Percentiles rank a stretch among this genome's conserved stretches.
Evolutionary conservation across 2,113 vertebrate species (phyloP).

Genomic region (Pluvialis apricaria): DNA sequence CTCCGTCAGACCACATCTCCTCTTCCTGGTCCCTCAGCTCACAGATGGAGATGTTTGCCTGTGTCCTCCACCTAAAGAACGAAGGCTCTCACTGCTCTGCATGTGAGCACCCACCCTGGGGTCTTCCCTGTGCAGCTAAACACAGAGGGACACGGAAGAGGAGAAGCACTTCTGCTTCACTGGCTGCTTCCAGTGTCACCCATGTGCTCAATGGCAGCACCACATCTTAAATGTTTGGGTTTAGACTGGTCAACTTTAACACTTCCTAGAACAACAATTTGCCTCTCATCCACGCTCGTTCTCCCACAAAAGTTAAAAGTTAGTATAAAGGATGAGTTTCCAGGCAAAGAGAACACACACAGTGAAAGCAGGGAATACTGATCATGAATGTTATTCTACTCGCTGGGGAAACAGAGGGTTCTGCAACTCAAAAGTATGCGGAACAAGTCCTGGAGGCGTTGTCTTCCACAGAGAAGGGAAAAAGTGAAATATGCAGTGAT

Average conservation of each 20-base stretch:
- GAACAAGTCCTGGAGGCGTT: neutral
- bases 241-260: neutral
- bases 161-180: neutral
- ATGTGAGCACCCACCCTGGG: rapidly evolving
- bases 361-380: neutral
- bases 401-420: neutral
- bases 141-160: neutral
- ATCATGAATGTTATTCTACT: neutral
- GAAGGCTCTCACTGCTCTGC: neutral
- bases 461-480: neutral
- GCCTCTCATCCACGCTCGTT: neutral
- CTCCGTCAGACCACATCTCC: too few relatives aligned
- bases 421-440: too few relatives aligned
- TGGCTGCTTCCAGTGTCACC: neutral
- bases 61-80: neutral
- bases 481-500: neutral
- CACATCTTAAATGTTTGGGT: neutral
- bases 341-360: neutral
- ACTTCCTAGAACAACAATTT: neutral
- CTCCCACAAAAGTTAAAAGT: neutral
- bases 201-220: neutral
- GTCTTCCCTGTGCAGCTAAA: neutral
- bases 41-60: neutral
- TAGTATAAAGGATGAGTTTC: neutral
- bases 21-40: too few relatives aligned